A percentile compares a stretch with the other conserved stretches of the same genome.
phyloP scores from a whole-genome alignment of 2,888 invertebrate genomes.

The Ectemnius cavifrons region DNA sequence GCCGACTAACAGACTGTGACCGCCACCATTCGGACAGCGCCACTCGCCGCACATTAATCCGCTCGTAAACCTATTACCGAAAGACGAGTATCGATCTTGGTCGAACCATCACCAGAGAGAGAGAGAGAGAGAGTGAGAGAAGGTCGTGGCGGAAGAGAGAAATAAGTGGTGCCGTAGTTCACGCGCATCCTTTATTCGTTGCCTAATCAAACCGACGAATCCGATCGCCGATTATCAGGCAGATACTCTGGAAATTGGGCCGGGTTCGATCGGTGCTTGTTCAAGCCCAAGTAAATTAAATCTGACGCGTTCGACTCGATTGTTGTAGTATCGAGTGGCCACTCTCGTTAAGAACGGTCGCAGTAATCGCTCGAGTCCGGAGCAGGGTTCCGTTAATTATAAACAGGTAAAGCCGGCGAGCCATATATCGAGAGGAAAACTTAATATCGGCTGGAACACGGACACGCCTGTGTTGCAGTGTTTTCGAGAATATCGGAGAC shows the following conservation, averaged over 20 bases:
- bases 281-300: slow-evolving; percentile 40
- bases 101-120: not conserved
- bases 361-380: too few species aligned
- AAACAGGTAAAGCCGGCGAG: too few species aligned
- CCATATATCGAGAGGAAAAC: not conserved
- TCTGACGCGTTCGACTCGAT: slow-evolving; percentile 31
- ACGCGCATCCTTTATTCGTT: too few species aligned
- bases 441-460: not conserved
- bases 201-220: not conserved
- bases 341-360: too few species aligned
- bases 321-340: slow-evolving; percentile 20
- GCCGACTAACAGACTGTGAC: not conserved
- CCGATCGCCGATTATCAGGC: slow-evolving; percentile 25
- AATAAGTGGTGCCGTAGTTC: too few species aligned
- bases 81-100: not conserved
- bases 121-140: too few species aligned
- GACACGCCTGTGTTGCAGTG: not conserved
- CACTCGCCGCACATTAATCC: not conserved
- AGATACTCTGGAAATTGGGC: slow-evolving; percentile 46
- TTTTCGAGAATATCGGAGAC: too few species aligned
- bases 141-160: too few species aligned
- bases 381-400: too few species aligned
- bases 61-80: too few species aligned
- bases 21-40: slow-evolving; percentile 7
- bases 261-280: slow-evolving; percentile 35